phyloP scores from a whole-genome alignment of 2,113 vertebrate species.

The Neodon shergylaensis region DNA sequence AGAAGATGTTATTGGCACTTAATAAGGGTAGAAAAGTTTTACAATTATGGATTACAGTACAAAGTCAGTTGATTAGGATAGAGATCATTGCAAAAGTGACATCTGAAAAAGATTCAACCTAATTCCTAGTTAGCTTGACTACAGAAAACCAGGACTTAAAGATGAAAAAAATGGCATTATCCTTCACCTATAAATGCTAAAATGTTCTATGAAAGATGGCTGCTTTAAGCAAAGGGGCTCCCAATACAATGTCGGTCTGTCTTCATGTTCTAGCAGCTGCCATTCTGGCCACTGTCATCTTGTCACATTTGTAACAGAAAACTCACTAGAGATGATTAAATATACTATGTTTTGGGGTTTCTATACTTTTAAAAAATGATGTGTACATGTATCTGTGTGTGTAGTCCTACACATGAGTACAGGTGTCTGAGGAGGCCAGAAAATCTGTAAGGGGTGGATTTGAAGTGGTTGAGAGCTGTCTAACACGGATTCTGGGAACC shows the following conservation, averaged over 20 bases:
- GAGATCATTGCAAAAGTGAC: not conserved
- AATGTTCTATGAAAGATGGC: not conserved
- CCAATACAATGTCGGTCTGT: not conserved
- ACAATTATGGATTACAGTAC: too few relatives aligned
- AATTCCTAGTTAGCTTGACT: not conserved
- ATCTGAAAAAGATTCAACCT: not conserved
- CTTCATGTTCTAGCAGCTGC: slow-evolving; percentile 29
- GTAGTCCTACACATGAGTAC: not conserved
- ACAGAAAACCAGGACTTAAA: not conserved
- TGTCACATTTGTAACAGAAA: not conserved
- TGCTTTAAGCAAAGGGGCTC: not conserved
- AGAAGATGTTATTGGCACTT: not conserved
- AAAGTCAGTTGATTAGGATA: not conserved
- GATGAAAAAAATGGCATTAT: not conserved
- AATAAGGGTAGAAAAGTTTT: not conserved
- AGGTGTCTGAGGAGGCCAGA: not conserved
- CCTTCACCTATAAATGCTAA: not conserved
- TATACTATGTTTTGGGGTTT: not conserved
- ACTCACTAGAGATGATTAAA: slow-evolving; percentile 12
- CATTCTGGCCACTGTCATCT: not conserved
- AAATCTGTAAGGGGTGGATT: not conserved
- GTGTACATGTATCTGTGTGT: not conserved
- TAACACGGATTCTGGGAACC: not conserved
- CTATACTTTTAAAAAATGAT: not conserved
- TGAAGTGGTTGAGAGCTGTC: not conserved